Percentiles rank a stretch among this genome's conserved stretches.
phyloP scores from a whole-genome alignment of 2,113 vertebrate species.

The Onychostoma macrolepis region DNA sequence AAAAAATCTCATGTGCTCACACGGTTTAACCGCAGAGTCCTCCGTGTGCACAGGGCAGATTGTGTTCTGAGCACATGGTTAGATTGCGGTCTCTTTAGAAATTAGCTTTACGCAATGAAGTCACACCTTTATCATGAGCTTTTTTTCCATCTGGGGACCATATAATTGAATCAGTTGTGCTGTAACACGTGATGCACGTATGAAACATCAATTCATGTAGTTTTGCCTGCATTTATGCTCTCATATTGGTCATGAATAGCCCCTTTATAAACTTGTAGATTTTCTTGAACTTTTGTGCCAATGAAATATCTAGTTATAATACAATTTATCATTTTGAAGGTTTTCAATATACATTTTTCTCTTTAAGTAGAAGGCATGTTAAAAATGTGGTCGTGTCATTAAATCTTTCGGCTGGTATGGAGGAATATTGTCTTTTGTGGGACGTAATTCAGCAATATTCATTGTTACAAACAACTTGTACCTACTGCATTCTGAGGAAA shows the following conservation, averaged over 20 bases:
- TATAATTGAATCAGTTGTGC: neutral
- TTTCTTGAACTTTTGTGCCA: conserved; percentile 62
- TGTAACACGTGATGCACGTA: neutral
- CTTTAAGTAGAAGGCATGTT: neutral
- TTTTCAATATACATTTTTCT: neutral
- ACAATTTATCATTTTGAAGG: neutral
- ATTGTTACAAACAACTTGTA: conserved; percentile 23
- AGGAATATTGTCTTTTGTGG: neutral
- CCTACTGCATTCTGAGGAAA: conserved; percentile 64
- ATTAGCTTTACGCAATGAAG: neutral
- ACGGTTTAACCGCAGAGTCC: neutral
- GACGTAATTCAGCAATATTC: conserved; percentile 7
- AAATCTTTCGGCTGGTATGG: neutral
- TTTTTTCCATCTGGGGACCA: conserved; percentile 19
- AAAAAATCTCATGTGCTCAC: conserved; percentile 1
- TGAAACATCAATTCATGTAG: neutral
- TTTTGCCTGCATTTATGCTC: neutral
- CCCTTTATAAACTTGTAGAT: conserved; percentile 38
- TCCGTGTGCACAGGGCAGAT: neutral
- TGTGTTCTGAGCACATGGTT: neutral
- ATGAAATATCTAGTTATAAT: conserved; percentile 46
- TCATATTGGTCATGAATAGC: neutral
- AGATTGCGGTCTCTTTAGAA: neutral
- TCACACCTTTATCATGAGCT: conserved; percentile 1
- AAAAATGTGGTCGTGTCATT: neutral